Conservation (phyloP, 2,113 vertebrate genomes). For the Gracilinanus agilis region DNA sequence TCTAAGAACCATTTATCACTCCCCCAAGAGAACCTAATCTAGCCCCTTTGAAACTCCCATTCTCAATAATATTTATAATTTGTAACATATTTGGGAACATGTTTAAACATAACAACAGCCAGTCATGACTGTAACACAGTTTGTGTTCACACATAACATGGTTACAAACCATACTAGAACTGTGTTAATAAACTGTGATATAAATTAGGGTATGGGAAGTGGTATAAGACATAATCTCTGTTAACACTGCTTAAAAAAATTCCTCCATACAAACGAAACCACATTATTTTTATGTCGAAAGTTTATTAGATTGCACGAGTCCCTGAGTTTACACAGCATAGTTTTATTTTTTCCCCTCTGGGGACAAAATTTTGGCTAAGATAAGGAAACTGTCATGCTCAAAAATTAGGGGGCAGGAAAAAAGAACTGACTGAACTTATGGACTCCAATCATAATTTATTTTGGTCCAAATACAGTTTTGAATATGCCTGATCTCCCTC, state of each 20-base stretch:
- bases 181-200: background rate
- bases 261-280: background rate
- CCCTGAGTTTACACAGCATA: background rate
- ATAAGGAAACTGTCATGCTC: constrained; percentile 18
- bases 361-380: background rate
- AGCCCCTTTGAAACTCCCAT: background rate
- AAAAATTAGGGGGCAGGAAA: constrained; percentile 41
- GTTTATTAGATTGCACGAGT: background rate
- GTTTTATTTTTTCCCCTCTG: constrained; percentile 11
- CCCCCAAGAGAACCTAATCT: background rate
- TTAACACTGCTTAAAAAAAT: background rate
- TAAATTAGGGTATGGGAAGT: constrained; percentile 14
- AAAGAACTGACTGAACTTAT: background rate
- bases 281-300: background rate
- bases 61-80: background rate
- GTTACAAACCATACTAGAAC: background rate
- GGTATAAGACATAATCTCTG: background rate
- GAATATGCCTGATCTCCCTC: constrained; percentile 12
- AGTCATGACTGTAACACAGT: background rate
- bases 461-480: background rate
- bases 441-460: background rate
- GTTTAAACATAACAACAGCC: background rate
- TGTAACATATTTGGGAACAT: background rate
- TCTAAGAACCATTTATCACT: background rate
- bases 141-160: background rate